phyloP scores from a whole-genome alignment of 2,113 vertebrate species.

The Notarius lentiginosus region DNA sequence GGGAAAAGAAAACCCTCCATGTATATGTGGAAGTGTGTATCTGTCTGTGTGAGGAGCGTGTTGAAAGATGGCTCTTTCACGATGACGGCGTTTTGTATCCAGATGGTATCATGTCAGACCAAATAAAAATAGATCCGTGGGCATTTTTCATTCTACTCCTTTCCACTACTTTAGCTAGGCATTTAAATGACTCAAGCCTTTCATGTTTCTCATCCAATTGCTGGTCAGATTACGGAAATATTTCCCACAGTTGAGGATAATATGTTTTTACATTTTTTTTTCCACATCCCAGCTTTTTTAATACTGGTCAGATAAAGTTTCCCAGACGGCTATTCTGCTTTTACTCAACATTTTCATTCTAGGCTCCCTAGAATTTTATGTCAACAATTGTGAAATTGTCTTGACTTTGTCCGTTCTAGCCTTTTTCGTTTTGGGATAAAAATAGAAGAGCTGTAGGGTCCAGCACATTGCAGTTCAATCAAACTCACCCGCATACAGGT shows the following conservation, averaged over 20 bases:
- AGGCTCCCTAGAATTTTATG: conserved; percentile 24
- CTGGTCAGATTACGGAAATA: conserved; percentile 4
- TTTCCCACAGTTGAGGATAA: conserved; percentile 31
- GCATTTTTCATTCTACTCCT: neutral
- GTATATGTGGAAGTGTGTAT: conserved; percentile 40
- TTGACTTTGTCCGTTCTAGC: conserved; percentile 31
- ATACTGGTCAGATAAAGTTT: conserved; percentile 33
- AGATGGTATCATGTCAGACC: conserved; percentile 63
- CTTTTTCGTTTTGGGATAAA: conserved; percentile 5
- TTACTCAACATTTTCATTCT: conserved; percentile 27
- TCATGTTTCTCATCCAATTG: conserved; percentile 17
- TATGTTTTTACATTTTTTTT: neutral
- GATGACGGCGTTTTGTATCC: conserved; percentile 49
- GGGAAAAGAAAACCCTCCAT: conserved; percentile 54
- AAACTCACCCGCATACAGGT: conserved; percentile 36
- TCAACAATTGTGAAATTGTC: conserved; percentile 27
- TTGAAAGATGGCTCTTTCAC: conserved; percentile 35
- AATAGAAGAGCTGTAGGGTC: conserved; percentile 35
- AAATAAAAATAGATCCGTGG: conserved; percentile 62
- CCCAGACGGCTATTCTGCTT: conserved; percentile 14
- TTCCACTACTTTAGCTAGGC: neutral
- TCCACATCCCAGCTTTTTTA: conserved; percentile 19
- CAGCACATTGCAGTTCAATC: conserved; percentile 33
- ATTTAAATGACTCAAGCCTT: neutral
- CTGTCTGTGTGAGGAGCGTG: conserved; percentile 36